These are phyloP conservation scores for Girardia tigrina DNA, from an alignment of 2,888 invertebrate genomes.

Conservation along the genomic window DNA sequence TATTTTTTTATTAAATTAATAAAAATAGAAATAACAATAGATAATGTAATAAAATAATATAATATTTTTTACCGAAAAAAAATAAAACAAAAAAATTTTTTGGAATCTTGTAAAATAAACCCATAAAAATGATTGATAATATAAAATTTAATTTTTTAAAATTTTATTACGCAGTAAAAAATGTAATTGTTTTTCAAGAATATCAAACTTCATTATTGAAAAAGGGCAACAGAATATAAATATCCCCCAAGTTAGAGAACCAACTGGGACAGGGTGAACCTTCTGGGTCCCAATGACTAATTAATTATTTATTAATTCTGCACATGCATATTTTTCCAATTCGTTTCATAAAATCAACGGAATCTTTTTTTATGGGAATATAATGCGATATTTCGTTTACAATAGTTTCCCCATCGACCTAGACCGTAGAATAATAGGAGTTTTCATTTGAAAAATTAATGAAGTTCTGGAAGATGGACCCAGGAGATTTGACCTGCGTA, in stretches of 20 bases:
- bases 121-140: too few species aligned
- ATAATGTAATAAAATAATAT: too few species aligned
- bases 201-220: too few species aligned
- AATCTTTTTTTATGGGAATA: background rate
- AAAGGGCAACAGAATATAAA: too few species aligned
- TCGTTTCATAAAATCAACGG: background rate
- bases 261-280: background rate
- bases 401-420: background rate
- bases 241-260: background rate
- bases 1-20: too few species aligned
- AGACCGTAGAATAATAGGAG: background rate
- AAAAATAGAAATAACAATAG: too few species aligned
- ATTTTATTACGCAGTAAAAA: too few species aligned
- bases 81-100: too few species aligned
- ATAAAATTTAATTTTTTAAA: too few species aligned
- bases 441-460: background rate
- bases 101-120: too few species aligned
- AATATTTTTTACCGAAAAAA: too few species aligned
- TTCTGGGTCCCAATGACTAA: background rate
- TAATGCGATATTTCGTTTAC: background rate
- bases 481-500: background rate
- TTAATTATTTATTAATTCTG: background rate
- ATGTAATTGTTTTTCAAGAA: too few species aligned
- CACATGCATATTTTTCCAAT: background rate
- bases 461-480: background rate